Conservation (phyloP, 2,113 vertebrate genomes). For the Sinocyclocheilus anophthalmus region DNA sequence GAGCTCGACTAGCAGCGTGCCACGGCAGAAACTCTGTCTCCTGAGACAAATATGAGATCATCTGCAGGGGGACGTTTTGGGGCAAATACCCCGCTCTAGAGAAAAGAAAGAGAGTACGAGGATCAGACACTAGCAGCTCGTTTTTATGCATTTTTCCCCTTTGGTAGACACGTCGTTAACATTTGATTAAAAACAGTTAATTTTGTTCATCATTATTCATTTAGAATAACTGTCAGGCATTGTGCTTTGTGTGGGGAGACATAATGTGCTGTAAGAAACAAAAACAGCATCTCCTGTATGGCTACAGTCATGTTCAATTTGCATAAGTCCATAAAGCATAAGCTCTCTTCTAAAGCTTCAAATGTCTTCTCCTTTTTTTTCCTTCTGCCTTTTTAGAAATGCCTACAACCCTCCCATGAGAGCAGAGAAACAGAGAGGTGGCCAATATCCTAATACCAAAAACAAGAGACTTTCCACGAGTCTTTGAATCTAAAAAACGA, state of each 20-base stretch:
- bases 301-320: slow-evolving; percentile 40
- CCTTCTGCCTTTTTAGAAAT: not conserved
- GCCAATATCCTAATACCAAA: not conserved
- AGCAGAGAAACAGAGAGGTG: not conserved
- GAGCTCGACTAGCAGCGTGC: slow-evolving; percentile 91
- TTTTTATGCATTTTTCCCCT: slow-evolving; percentile 9
- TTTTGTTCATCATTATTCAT: slow-evolving; percentile 23
- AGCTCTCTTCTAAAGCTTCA: slow-evolving; percentile 14
- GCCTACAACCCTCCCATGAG: not conserved
- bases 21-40: slow-evolving; percentile 97
- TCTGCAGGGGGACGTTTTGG: slow-evolving; percentile 91
- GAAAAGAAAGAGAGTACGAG: slow-evolving; percentile 22
- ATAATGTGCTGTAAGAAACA: not conserved
- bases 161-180: not conserved
- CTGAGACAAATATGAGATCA: slow-evolving; percentile 91
- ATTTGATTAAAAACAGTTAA: slow-evolving; percentile 16
- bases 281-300: slow-evolving; percentile 24
- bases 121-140: slow-evolving; percentile 17
- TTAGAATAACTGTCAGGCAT: slow-evolving; percentile 28
- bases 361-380: not conserved
- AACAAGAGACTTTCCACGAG: not conserved
- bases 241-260: slow-evolving; percentile 7
- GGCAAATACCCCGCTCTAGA: slow-evolving; percentile 94
- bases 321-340: slow-evolving; percentile 51
- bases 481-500: too few species aligned